Evolutionary conservation across 1,140 invertebrate genomes (phyloP), one percentile per base, ranked within the genome.

Genomic region (Drosophila gunungcola): DNA sequence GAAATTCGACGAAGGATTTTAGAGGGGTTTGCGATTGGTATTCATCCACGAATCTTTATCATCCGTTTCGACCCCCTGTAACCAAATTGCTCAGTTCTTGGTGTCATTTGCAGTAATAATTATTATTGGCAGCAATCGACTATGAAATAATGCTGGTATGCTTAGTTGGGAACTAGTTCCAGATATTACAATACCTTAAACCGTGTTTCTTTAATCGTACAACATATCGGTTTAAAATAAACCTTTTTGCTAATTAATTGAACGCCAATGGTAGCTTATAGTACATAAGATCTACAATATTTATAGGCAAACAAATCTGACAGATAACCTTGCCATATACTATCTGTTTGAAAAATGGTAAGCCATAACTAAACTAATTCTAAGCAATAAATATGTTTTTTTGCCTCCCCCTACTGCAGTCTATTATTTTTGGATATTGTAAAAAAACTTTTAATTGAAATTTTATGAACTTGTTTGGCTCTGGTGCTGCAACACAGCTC

Each of bases 391-490:
- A 9, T 11, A 48, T 46, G 16, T 41, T 46, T 48, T 42, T 29
- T 5, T n/a, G 4, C 41, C 39, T 16, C 10, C 41, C 39, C 2
- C 41, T 41, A 11, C 51, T 13, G 38, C 36, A 70, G 68, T 70
- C 51, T 42, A 57, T 70, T 70, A 70, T 70, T 70, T 13, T 48
- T 12, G 16, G 10, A 42, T 36, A 65, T 70, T 9, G 13, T 21
- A 21, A 11, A 41, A 48, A 38, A 39, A 34, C 36, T 57, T 54
- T 70, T 49, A 70, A 72, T 72, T 70, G 68, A 72, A 57, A 72
- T 72, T 70, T 72, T 16, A 72, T 72, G 68, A 72, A 72, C 68
- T 68, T 49, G 52, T 25, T 57, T 27, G 48, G 48, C 25, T 32
- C 25, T 9, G 46, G 12, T 46, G 43, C 27, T 48, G 29, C 52